Base-by-base conservation (phyloP, 2,113 vertebrate species). In the Cochlearius cochlearius region DNA sequence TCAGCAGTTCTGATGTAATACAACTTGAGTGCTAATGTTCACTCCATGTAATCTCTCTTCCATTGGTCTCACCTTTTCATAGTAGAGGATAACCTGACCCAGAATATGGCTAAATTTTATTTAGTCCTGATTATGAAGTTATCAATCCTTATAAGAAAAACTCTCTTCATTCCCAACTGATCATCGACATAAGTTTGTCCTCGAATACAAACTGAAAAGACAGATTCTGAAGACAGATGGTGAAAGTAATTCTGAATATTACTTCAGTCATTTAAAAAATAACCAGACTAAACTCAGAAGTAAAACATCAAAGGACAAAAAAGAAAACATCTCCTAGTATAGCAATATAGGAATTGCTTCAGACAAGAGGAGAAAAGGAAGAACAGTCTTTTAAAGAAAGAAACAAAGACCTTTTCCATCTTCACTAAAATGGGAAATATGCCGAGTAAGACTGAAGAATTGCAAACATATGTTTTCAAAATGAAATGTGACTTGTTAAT, bases 391-490 rank as follows among this genome's bases (percentile, higher is more conserved):
- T 82, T 36, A 92, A 95, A 95, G 88, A 73, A 71, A 93, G 95
- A 97, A 93, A 79, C 43, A 97, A 96, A 97, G 93, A 92, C 76
- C 49, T 94, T 91, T 81, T 71, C 74, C 74, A 94, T 93, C 53
- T 86, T 77, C 55, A 92, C 68, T 86, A 88, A 92, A 78, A 89
- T 32, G 80, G 90, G 91, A 97, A 96, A 96, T 88, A 93, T 32
- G 86, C 79, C 36, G 62, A 96, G 89, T 93, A 95, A 96, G 72
- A 81, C 84, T 62, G 43, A 88, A 90, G 88, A 98, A 97, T 97
- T 97, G 84, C 89, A 96, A 97, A 96, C 97, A 97, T 96, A 95
- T 97, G 96, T 85, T 97, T 96, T 94, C 62, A 94, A 98, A 97
- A 94, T 95, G 92, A 97, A 91, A 97, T 81, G 86, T 76, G 94